Conservation (phyloP, 2,797 vertebrate species). For the Myripristis jacobus region DNA sequence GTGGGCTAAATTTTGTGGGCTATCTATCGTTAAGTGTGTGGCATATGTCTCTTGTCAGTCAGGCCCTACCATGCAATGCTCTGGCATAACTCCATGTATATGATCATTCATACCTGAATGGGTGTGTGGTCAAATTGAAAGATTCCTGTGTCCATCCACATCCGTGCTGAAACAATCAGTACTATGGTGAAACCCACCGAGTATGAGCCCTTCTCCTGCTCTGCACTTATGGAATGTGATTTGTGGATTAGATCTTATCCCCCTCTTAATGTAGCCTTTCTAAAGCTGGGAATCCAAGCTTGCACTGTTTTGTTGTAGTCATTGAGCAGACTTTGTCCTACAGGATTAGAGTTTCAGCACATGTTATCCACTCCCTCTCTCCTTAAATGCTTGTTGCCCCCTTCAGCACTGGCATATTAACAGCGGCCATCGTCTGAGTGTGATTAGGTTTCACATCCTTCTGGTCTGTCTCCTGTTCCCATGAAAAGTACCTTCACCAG, state of each 20-base stretch:
- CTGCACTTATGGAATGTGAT: slow-evolving; percentile 86
- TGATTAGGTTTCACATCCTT: slow-evolving; percentile 27
- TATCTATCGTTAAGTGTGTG: too few species aligned
- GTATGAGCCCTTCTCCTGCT: slow-evolving; percentile 60
- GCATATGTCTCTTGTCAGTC: too few species aligned
- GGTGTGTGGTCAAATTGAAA: slow-evolving; percentile 55
- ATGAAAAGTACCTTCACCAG: slow-evolving; percentile 33
- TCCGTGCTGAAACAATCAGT: slow-evolving; percentile 50
- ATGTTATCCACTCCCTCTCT: slow-evolving; percentile 61
- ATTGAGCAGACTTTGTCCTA: slow-evolving; percentile 66
- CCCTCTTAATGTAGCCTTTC: slow-evolving; percentile 65
- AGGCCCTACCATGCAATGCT: neutral
- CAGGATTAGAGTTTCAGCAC: slow-evolving; percentile 76
- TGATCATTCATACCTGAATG: slow-evolving; percentile 37
- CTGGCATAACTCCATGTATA: neutral
- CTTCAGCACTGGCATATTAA: slow-evolving; percentile 42
- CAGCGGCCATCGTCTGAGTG: slow-evolving; percentile 32
- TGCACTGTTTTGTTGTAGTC: slow-evolving; percentile 69
- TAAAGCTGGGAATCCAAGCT: slow-evolving; percentile 69
- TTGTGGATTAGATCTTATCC: slow-evolving; percentile 77
- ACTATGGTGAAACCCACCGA: slow-evolving; percentile 34
- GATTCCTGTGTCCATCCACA: slow-evolving; percentile 37
- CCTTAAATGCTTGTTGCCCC: slow-evolving; percentile 18
- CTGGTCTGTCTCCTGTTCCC: slow-evolving; percentile 61
- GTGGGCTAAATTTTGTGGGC: too few species aligned